Percentiles rank a stretch among this genome's conserved stretches.
Conservation (phyloP, 2,797 vertebrate species). For the Caiman crocodilus region DNA sequence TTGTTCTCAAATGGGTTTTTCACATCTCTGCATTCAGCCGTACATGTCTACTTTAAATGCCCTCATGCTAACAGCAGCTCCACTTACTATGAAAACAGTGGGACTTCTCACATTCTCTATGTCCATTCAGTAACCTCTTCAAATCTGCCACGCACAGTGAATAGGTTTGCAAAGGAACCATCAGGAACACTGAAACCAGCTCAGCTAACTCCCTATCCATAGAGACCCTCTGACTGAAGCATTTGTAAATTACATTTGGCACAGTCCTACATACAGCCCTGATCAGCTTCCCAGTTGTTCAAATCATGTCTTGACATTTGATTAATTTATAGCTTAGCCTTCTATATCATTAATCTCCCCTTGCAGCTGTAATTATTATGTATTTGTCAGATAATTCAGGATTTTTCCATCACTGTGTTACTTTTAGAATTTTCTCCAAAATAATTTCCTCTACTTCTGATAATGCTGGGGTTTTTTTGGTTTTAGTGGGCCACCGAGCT, state of each 20-base stretch:
- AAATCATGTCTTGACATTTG: neutral
- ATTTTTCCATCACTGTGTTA: neutral
- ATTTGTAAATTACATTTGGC: conserved; percentile 13
- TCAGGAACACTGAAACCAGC: neutral
- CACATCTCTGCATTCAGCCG: neutral
- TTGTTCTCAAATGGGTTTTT: neutral
- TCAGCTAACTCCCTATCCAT: neutral
- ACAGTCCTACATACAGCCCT: neutral
- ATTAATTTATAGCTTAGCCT: conserved; percentile 27
- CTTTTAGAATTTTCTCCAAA: neutral
- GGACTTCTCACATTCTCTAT: neutral
- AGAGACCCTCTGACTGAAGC: neutral
- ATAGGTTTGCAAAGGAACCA: neutral
- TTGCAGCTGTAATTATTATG: neutral
- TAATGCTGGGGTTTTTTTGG: neutral
- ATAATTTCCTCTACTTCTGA: neutral
- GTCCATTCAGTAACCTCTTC: neutral
- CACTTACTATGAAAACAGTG: neutral
- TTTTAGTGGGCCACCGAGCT: neutral
- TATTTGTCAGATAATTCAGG: conserved; percentile 26
- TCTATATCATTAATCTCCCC: conserved; percentile 19
- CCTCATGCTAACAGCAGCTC: neutral
- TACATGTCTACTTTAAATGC: neutral
- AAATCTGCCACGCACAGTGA: neutral
- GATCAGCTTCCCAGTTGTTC: neutral